These are phyloP conservation scores for Drosophila vallismaia DNA, from an alignment of 2,888 invertebrate genomes.

Conservation along the genomic window DNA sequence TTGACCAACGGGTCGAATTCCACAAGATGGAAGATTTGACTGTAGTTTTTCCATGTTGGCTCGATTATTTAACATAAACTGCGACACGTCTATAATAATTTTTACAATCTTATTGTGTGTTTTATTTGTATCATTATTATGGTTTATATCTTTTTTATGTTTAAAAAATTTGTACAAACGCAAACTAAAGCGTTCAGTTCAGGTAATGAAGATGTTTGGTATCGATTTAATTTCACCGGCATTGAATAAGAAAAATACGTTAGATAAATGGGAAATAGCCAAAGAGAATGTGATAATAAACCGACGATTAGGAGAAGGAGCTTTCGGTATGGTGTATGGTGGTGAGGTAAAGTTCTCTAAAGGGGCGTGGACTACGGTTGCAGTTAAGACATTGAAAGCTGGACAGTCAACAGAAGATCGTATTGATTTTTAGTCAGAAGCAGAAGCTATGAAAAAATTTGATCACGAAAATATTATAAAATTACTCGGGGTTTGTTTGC, in stretches of 20 bases:
- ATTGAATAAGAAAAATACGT: slow-evolving; percentile 84
- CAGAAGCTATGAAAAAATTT: slow-evolving; percentile 97
- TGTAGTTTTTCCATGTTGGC: slow-evolving; percentile 90
- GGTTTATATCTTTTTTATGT: slow-evolving; percentile 86
- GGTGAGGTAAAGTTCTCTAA: slow-evolving; percentile 91
- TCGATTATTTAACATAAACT: slow-evolving; percentile 87
- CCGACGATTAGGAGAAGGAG: slow-evolving; percentile 93
- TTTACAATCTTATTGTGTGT: slow-evolving; percentile 87
- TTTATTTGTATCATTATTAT: slow-evolving; percentile 76
- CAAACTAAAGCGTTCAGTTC: slow-evolving; percentile 87
- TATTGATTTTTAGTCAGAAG: slow-evolving; percentile 95
- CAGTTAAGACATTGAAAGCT: slow-evolving; percentile 94
- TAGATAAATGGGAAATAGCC: slow-evolving; percentile 95
- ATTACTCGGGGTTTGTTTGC: slow-evolving; percentile 93
- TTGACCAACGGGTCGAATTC: slow-evolving; percentile 76
- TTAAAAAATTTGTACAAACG: slow-evolving; percentile 88
- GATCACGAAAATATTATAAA: slow-evolving; percentile 95
- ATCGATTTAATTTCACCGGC: slow-evolving; percentile 86
- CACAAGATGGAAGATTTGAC: slow-evolving; percentile 88
- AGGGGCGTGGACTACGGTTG: slow-evolving; percentile 92
- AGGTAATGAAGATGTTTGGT: slow-evolving; percentile 89
- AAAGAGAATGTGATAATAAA: slow-evolving; percentile 93
- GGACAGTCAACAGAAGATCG: slow-evolving; percentile 94
- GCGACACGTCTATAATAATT: slow-evolving; percentile 88
- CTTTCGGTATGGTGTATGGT: slow-evolving; percentile 94